Percentiles rank a stretch among this genome's conserved stretches.
Conservation (phyloP, 2,113 vertebrate species). For the Spermophilus dauricus region DNA sequence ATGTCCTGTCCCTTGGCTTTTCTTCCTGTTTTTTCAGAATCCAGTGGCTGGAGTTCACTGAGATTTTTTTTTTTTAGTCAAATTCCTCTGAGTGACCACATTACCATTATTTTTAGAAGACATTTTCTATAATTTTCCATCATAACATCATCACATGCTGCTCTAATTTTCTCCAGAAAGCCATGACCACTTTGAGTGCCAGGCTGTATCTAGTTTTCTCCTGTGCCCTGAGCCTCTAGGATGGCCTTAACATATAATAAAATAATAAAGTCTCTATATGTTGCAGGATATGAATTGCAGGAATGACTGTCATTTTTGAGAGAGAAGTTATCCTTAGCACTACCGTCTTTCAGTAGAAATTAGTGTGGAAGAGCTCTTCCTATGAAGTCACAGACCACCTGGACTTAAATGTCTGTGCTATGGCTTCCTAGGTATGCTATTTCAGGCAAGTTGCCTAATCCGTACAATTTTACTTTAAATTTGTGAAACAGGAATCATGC, state of each 20-base stretch:
- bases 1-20: neutral
- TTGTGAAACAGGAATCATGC: neutral
- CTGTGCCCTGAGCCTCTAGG: neutral
- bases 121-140: neutral
- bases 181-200: neutral
- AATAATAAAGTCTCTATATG: neutral
- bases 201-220: neutral
- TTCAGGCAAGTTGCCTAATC: neutral
- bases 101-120: constrained; percentile 17
- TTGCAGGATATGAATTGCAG: neutral
- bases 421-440: neutral
- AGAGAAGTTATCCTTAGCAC: neutral
- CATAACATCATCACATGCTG: neutral
- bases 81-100: neutral
- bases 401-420: neutral
- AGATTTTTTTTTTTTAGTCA: neutral
- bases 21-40: constrained; percentile 16
- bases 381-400: neutral
- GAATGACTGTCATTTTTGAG: neutral
- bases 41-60: neutral
- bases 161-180: neutral
- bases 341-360: neutral
- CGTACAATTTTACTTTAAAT: neutral
- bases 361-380: neutral
- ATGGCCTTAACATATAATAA: neutral